A percentile compares a stretch with the other conserved stretches of the same genome.
These are phyloP conservation scores for Drosophila albomicans DNA, from an alignment of 1,140 invertebrate genomes.

Conservation along the genomic window DNA sequence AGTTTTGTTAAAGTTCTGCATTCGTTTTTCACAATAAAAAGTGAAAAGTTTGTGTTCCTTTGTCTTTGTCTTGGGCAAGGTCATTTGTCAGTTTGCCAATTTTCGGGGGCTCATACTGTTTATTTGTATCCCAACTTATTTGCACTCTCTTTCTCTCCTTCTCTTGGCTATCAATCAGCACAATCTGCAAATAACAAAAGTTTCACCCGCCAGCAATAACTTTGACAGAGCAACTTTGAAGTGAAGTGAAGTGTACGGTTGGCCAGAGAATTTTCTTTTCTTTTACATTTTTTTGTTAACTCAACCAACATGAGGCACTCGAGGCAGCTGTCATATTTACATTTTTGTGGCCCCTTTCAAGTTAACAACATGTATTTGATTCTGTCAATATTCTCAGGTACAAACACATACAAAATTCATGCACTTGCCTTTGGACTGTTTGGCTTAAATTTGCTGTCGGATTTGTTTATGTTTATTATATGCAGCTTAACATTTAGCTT, in stretches of 20 bases:
- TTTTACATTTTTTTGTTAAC: constrained; percentile 9
- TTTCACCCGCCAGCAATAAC: constrained; percentile 28
- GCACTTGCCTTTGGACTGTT: not conserved
- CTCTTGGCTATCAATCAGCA: constrained; percentile 42
- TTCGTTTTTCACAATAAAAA: constrained; percentile 11
- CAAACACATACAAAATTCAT: not conserved
- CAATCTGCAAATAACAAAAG: constrained; percentile 44
- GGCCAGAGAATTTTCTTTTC: constrained; percentile 11
- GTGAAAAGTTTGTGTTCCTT: not conserved
- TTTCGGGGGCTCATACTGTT: constrained; percentile 19
- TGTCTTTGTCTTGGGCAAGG: constrained; percentile 12
- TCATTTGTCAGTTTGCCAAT: constrained; percentile 41
- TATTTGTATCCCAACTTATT: constrained; percentile 25
- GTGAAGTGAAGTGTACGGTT: constrained; percentile 20
- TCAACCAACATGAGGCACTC: constrained; percentile 16
- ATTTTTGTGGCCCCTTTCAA: constrained; percentile 19
- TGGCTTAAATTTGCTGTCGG: constrained; percentile 4
- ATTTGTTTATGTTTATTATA: not conserved
- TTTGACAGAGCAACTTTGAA: constrained; percentile 28
- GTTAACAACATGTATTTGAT: constrained; percentile 27
- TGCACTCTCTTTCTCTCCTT: constrained; percentile 1
- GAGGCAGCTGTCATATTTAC: constrained; percentile 39
- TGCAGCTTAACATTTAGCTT: not conserved
- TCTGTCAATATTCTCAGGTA: constrained; percentile 6
- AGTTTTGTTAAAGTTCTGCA: constrained; percentile 27